Percentiles rank a stretch among this genome's conserved stretches.
phyloP scores from a whole-genome alignment of 2,113 vertebrate species.

The Passer domesticus region DNA sequence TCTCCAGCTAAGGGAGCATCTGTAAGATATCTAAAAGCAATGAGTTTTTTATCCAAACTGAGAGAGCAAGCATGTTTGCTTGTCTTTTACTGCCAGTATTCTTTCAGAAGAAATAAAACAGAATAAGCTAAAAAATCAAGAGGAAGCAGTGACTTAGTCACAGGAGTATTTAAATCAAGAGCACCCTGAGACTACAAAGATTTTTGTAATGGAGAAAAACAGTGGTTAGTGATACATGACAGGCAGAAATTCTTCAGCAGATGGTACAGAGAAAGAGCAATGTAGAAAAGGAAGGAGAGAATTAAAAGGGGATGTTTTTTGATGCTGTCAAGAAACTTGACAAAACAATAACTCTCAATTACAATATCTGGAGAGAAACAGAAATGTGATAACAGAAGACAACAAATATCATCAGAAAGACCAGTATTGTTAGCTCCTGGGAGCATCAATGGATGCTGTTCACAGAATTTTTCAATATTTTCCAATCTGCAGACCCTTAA shows the following conservation, averaged over 20 bases:
- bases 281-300: neutral
- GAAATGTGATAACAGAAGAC: neutral
- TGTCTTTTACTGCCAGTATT: slow-evolving; percentile 33
- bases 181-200: slow-evolving; percentile 22
- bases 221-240: slow-evolving; percentile 40
- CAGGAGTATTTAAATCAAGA: slow-evolving; percentile 43
- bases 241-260: slow-evolving; percentile 30
- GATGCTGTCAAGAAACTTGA: slow-evolving; percentile 21
- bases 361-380: neutral
- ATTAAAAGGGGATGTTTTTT: slow-evolving; percentile 20
- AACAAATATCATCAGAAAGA: neutral
- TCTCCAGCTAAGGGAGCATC: slow-evolving; percentile 26
- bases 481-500: neutral
- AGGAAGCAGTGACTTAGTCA: slow-evolving; percentile 35
- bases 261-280: neutral
- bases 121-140: slow-evolving; percentile 23
- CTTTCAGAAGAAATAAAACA: slow-evolving; percentile 48
- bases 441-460: neutral
- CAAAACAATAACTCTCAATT: slow-evolving; percentile 42
- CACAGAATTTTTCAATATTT: neutral
- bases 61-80: slow-evolving; percentile 22
- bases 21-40: slow-evolving; percentile 46
- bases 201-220: neutral
- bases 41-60: slow-evolving; percentile 13
- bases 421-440: neutral